Percentiles rank a stretch among this genome's conserved stretches.
These are phyloP conservation scores for Dasyornis broadbenti DNA, from an alignment of 2,113 vertebrate species.

Conservation along the genomic window DNA sequence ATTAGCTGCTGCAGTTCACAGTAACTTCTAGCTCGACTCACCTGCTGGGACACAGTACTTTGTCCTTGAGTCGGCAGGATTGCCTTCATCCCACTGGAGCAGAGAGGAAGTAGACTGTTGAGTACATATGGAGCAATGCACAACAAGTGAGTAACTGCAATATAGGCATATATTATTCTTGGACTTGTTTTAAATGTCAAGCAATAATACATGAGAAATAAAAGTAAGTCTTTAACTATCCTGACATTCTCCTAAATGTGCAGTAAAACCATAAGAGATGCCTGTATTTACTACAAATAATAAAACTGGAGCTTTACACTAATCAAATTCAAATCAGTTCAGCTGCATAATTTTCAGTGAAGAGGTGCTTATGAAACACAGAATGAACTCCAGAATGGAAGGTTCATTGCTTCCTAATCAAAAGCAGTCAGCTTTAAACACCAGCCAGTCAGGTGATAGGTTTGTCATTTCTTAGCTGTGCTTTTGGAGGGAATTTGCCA, in stretches of 20 bases:
- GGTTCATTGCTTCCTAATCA: conserved; percentile 47
- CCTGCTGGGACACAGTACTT: neutral
- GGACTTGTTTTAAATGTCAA: neutral
- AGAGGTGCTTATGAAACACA: conserved; percentile 44
- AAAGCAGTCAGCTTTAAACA: conserved; percentile 59
- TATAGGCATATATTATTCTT: neutral
- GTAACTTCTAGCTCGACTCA: neutral
- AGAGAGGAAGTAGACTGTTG: neutral
- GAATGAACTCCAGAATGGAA: conserved; percentile 48
- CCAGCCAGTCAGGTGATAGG: conserved; percentile 42
- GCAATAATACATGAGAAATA: neutral
- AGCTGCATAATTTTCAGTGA: conserved; percentile 28
- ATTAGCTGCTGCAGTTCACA: neutral
- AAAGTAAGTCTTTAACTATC: conserved; percentile 7
- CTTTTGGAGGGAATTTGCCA: conserved; percentile 42
- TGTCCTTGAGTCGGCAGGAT: neutral
- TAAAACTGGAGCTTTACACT: conserved; percentile 22
- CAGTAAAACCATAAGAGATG: neutral
- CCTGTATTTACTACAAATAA: conserved; percentile 43
- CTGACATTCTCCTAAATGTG: conserved; percentile 22
- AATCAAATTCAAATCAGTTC: conserved; percentile 54
- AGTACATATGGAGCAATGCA: neutral
- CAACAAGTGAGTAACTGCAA: neutral
- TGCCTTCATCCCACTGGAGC: neutral
- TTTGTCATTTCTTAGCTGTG: conserved; percentile 40